A percentile compares a stretch with the other conserved stretches of the same genome.
phyloP scores from a whole-genome alignment of 2,888 invertebrate species.

The Neocrepidodera transversa region DNA sequence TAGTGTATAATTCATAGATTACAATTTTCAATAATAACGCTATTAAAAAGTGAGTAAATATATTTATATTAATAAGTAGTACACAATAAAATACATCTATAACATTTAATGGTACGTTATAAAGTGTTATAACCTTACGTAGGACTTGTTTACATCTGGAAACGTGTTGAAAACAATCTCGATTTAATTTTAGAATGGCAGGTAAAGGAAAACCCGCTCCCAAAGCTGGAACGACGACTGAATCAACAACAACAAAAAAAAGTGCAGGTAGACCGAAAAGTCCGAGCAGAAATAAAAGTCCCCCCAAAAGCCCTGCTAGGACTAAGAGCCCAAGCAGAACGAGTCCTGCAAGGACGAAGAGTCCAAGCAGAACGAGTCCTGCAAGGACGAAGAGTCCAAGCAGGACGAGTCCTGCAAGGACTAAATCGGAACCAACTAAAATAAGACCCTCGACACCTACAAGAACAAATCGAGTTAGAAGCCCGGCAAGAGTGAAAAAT shows the following conservation, averaged over 20 bases:
- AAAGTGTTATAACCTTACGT: constrained; percentile 26
- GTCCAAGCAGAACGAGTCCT: constrained; percentile 36
- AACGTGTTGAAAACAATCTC: constrained; percentile 18
- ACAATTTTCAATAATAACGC: not conserved
- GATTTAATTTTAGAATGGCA: constrained; percentile 33
- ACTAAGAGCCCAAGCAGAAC: constrained; percentile 38
- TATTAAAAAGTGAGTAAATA: constrained; percentile 5
- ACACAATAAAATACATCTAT: not conserved
- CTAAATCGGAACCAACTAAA: constrained; percentile 30
- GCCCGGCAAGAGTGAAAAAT: constrained; percentile 39
- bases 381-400: constrained; percentile 36
- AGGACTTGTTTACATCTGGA: constrained; percentile 34
- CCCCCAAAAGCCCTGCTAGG: constrained; percentile 40
- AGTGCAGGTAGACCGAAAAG: constrained; percentile 35
- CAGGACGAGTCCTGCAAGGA: constrained; percentile 31
- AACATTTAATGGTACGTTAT: not conserved
- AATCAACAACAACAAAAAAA: constrained; percentile 22
- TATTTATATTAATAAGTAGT: not conserved
- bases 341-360: constrained; percentile 53
- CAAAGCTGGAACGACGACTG: constrained; percentile 9
- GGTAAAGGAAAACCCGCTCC: constrained; percentile 32
- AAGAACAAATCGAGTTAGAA: constrained; percentile 27
- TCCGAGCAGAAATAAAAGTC: constrained; percentile 35
- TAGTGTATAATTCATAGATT: not conserved
- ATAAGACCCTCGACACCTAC: constrained; percentile 32